A percentile compares a stretch with the other conserved stretches of the same genome.
Evolutionary conservation across 2,888 invertebrate species (phyloP).

Genomic region (Melipona beecheii): DNA sequence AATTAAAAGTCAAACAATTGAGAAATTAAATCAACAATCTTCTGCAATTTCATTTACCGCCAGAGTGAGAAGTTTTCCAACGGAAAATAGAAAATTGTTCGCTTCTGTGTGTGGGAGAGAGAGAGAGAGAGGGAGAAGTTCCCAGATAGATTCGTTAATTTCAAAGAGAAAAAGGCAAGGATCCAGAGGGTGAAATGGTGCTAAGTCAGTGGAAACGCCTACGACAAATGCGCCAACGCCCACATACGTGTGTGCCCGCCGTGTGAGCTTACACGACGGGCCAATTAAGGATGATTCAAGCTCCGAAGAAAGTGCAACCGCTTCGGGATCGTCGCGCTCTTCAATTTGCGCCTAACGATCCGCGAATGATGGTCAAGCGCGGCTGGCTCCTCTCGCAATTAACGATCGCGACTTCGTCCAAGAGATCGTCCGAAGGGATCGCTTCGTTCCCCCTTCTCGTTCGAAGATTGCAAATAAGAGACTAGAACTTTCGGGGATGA

Average conservation of each 20-base stretch:
- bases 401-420: conserved; percentile 1
- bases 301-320: conserved; percentile 29
- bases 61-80: too few relatives aligned
- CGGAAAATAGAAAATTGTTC: too few relatives aligned
- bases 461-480: too few relatives aligned
- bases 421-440: neutral
- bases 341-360: conserved; percentile 66
- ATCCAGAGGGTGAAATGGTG: neutral
- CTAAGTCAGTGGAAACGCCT: neutral
- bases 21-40: too few relatives aligned
- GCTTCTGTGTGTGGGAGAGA: neutral
- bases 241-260: neutral
- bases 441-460: too few relatives aligned
- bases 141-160: conserved; percentile 16
- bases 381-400: neutral
- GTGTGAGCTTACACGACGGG: conserved; percentile 9
- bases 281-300: conserved; percentile 33
- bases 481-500: too few relatives aligned
- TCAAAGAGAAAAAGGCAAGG: neutral
- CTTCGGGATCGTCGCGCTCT: conserved; percentile 55
- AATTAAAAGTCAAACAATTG: too few relatives aligned
- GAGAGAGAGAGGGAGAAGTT: neutral
- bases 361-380: conserved; percentile 26
- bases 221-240: conserved; percentile 2
- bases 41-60: too few relatives aligned